A percentile compares a stretch with the other conserved stretches of the same genome.
Conservation (phyloP, 37 sponge, comb jelly and placozoan species). For the Agelas oroides region DNA sequence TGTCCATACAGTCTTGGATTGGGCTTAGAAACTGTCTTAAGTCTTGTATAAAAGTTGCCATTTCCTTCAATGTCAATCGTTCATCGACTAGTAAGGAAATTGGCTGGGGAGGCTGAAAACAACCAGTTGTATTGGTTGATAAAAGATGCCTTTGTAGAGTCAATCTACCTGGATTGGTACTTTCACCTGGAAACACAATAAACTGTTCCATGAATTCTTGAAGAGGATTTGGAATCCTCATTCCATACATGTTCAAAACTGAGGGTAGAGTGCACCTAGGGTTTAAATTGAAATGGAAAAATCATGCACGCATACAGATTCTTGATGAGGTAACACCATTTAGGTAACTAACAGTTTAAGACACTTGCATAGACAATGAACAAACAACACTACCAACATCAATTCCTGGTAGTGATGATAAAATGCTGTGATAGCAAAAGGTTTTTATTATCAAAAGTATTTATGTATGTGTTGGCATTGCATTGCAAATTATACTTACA, state of each 20-base stretch:
- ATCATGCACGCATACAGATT: no score
- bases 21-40: conserved; percentile 24
- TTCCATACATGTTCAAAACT: conserved; percentile 35
- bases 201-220: conserved; percentile 4
- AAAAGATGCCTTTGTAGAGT: not conserved
- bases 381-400: no score
- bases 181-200: conserved; percentile 38
- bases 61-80: conserved; percentile 4
- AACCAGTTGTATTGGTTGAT: not conserved
- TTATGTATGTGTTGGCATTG: no score
- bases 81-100: conserved; percentile 7
- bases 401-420: no score
- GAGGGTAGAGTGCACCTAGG: conserved; percentile 13
- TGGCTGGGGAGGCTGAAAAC: conserved; percentile 51
- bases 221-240: conserved; percentile 19
- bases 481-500: no score
- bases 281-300: no score
- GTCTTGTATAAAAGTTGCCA: conserved; percentile 3
- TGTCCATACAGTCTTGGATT: conserved; percentile 24
- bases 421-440: no score
- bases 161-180: not conserved
- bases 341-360: no score
- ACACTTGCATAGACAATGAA: no score
- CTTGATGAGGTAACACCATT: no score
- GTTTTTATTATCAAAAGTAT: no score